Conservation (phyloP, 1,140 invertebrate genomes). For the Caenorhabditis latens region DNA sequence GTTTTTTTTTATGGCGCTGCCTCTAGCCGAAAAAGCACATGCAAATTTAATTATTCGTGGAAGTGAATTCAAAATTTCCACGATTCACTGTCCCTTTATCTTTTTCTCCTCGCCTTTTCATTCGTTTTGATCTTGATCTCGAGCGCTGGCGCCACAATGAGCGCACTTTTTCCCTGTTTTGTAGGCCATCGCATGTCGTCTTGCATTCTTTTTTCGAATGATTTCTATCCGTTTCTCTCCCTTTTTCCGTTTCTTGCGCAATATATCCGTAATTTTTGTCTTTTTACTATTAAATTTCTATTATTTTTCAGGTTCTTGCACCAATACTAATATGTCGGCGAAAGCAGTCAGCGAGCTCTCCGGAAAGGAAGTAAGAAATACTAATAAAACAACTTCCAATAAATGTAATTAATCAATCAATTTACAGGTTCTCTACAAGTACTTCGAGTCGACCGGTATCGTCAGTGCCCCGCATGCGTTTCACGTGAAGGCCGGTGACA, state of each 20-base stretch:
- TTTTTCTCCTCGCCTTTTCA: neutral
- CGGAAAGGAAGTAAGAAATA: slow-evolving; percentile 84
- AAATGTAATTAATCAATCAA: neutral
- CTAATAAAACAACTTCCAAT: neutral
- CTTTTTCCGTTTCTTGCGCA: slow-evolving; percentile 8
- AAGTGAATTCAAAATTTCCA: neutral
- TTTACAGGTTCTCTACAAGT: slow-evolving; percentile 85
- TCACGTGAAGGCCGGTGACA: slow-evolving; percentile 84
- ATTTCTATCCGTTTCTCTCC: slow-evolving; percentile 10
- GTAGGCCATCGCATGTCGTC: slow-evolving; percentile 26
- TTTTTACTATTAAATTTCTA: neutral
- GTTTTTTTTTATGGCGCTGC: no score
- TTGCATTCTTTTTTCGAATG: slow-evolving; percentile 19
- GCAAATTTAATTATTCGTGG: no score
- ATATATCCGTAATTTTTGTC: neutral
- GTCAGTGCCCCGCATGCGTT: slow-evolving; percentile 86
- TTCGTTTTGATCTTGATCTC: slow-evolving; percentile 40
- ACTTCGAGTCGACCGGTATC: slow-evolving; percentile 83
- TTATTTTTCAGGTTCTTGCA: slow-evolving; percentile 14
- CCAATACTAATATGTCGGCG: slow-evolving; percentile 86
- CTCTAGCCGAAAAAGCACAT: no score
- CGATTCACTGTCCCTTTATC: neutral
- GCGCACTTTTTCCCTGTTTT: slow-evolving; percentile 42
- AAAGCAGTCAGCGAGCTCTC: slow-evolving; percentile 96
- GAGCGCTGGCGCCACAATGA: slow-evolving; percentile 6